Conservation (phyloP, 2,113 vertebrate genomes). For the Passer montanus region DNA sequence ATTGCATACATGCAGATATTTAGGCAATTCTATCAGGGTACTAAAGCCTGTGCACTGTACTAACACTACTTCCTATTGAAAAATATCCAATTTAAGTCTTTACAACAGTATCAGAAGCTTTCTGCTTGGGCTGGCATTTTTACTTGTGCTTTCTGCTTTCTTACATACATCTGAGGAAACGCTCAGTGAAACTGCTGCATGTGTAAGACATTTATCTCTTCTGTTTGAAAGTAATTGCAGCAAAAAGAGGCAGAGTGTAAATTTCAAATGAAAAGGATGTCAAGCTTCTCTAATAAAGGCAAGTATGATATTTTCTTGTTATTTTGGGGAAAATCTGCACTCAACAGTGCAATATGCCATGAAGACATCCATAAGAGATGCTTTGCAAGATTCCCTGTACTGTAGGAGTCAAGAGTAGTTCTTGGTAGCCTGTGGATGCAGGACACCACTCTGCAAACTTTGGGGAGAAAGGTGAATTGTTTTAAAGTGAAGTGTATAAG, state of each 20-base stretch:
- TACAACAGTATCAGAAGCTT: neutral
- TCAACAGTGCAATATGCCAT: neutral
- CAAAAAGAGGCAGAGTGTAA: neutral
- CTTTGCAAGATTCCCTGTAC: neutral
- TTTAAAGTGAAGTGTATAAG: neutral
- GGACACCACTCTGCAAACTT: neutral
- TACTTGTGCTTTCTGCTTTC: neutral
- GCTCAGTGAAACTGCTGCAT: neutral
- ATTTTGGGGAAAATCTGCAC: neutral
- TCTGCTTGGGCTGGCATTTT: neutral
- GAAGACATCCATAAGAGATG: neutral
- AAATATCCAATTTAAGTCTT: neutral
- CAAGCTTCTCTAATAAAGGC: neutral
- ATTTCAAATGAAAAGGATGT: neutral
- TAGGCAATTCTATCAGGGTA: neutral
- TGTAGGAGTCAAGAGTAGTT: neutral
- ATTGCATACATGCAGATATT: neutral
- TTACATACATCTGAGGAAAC: neutral
- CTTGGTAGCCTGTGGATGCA: neutral
- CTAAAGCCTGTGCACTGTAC: neutral
- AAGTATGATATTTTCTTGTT: neutral
- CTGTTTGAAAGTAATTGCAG: neutral
- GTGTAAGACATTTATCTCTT: neutral
- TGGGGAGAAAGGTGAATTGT: neutral
- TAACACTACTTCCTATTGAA: neutral